Evolutionary conservation across 2,797 vertebrate genomes (phyloP).

Genomic region (Xiphorhynchus erythropygius): DNA sequence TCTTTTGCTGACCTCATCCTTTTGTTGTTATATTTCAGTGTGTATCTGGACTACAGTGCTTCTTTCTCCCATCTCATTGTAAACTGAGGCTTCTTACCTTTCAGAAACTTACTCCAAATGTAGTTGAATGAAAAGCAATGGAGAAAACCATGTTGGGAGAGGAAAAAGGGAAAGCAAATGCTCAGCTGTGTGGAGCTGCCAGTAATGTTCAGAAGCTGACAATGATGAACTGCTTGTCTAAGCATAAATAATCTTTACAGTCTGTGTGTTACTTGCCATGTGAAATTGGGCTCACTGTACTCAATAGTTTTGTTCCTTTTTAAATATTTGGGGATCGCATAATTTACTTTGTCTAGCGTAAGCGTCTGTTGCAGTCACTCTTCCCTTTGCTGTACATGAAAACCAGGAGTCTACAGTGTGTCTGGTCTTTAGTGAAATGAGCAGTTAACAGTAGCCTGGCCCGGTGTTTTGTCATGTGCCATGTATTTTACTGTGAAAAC

Average conservation of each 20-base stretch:
- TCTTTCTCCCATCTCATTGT: background rate
- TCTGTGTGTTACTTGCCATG: background rate
- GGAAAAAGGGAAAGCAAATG: background rate
- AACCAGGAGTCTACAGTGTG: background rate
- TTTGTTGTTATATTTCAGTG: background rate
- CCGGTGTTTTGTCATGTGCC: background rate
- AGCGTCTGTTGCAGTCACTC: background rate
- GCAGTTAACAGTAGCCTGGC: background rate
- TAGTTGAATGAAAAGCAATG: background rate
- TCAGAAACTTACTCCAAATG: conserved; percentile 20
- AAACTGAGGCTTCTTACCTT: background rate
- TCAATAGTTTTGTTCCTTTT: background rate
- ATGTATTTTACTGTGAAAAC: background rate
- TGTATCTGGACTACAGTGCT: background rate
- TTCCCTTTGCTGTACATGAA: background rate
- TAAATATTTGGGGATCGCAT: background rate
- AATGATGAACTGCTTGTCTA: background rate
- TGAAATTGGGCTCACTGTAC: background rate
- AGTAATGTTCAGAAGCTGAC: background rate
- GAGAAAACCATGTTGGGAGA: background rate
- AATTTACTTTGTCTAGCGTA: background rate
- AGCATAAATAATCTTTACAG: background rate
- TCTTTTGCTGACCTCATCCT: background rate
- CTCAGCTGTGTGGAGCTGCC: background rate
- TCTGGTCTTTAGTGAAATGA: background rate